Evolutionary conservation across 2,888 invertebrate species (phyloP).

Genomic region (Eretmocerus hayati): DNA sequence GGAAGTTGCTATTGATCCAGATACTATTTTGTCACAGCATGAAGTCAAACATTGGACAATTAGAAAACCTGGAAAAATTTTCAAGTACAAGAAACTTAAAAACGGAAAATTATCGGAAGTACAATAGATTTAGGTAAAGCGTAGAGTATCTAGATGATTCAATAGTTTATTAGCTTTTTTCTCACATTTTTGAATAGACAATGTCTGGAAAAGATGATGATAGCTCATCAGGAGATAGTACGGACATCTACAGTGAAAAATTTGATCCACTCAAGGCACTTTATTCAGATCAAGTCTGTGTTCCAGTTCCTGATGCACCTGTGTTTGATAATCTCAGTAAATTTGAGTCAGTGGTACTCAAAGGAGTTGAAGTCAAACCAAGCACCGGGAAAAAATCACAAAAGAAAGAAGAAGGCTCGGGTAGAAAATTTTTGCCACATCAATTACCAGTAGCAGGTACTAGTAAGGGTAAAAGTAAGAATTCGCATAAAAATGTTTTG

Average conservation of each 20-base stretch:
- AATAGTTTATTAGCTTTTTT: too few species aligned
- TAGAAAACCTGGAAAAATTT: constrained; percentile 30
- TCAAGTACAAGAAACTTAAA: constrained; percentile 33
- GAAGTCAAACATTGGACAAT: constrained; percentile 33
- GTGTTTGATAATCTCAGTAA: constrained; percentile 63
- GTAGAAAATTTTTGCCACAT: constrained; percentile 32
- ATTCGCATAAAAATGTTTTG: constrained; percentile 48
- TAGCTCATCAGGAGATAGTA: constrained; percentile 42
- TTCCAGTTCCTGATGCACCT: constrained; percentile 56
- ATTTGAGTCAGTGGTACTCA: constrained; percentile 49
- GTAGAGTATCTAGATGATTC: background rate
- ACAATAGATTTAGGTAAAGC: too few species aligned
- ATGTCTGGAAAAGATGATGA: constrained; percentile 21
- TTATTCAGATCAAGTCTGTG: constrained; percentile 51
- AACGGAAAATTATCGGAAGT: constrained; percentile 31
- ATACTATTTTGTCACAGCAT: constrained; percentile 31
- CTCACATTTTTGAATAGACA: too few species aligned
- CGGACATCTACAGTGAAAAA: constrained; percentile 51
- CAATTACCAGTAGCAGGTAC: constrained; percentile 23
- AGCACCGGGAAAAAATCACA: background rate
- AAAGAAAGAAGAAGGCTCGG: background rate
- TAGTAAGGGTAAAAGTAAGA: constrained; percentile 22
- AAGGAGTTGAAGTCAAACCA: constrained; percentile 38
- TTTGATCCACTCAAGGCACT: constrained; percentile 69
- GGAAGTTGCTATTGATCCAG: constrained; percentile 32